Conservation (phyloP, 2,888 invertebrate genomes). For the Lepidocyrtoides sp. region DNA sequence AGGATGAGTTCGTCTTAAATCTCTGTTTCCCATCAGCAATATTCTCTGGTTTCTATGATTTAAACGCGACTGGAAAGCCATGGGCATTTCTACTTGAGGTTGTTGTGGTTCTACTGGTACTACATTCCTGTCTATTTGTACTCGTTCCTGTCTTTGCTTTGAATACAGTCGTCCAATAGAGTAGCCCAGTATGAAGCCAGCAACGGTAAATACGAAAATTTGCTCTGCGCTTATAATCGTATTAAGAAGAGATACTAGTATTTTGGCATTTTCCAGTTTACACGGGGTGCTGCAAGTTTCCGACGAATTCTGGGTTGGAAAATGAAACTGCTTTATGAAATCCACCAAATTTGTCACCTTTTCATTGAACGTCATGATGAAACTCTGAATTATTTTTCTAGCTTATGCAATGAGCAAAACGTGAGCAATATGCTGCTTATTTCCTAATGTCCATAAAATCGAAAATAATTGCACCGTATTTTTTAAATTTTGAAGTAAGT, state of each 20-base stretch:
- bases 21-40: neutral
- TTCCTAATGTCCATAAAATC: too few relatives aligned
- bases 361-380: neutral
- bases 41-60: neutral
- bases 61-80: neutral
- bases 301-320: neutral
- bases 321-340: neutral
- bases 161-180: slow-evolving; percentile 1
- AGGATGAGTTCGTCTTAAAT: neutral
- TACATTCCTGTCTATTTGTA: neutral
- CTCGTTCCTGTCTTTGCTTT: neutral
- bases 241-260: slow-evolving; percentile 14
- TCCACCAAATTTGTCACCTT: neutral
- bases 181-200: slow-evolving; percentile 62
- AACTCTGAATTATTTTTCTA: too few relatives aligned
- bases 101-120: neutral
- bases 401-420: too few relatives aligned
- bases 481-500: too few relatives aligned
- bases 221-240: slow-evolving; percentile 58
- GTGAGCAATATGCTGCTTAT: too few relatives aligned
- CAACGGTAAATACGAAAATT: slow-evolving; percentile 48
- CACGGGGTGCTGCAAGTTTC: neutral
- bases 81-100: neutral
- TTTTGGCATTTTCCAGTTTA: slow-evolving; percentile 36
- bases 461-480: too few relatives aligned